A percentile compares a stretch with the other conserved stretches of the same genome.
Evolutionary conservation across 2,113 vertebrate species (phyloP).

Genomic region (Regulus satrapa): DNA sequence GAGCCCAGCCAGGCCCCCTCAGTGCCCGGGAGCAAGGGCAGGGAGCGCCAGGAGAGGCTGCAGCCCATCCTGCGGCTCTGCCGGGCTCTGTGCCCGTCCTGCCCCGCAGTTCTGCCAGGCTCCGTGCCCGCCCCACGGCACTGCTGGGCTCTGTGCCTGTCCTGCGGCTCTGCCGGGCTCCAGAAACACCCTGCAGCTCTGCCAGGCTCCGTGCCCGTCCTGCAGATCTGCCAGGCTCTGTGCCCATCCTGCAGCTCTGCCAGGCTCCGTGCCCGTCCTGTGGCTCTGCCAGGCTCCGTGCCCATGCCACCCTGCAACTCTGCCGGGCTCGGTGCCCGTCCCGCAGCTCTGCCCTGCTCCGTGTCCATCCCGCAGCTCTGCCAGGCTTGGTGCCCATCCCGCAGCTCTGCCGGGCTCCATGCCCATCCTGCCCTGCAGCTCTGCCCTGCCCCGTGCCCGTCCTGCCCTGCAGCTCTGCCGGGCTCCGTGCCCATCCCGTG

Average conservation of each 20-base stretch:
- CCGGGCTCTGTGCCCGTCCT: background rate
- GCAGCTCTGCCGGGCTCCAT: rapidly evolving
- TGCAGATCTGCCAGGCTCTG: rapidly evolving
- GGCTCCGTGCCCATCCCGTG: background rate
- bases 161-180: background rate
- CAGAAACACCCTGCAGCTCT: background rate
- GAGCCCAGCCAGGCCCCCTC: background rate
- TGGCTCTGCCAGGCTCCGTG: background rate
- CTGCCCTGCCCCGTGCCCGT: background rate
- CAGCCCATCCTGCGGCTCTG: background rate
- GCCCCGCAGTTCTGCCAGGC: background rate
- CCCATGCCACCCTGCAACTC: background rate
- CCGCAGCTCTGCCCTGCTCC: background rate
- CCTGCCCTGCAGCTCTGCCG: background rate
- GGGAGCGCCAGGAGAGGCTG: background rate
- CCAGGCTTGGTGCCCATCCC: background rate
- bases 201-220: background rate
- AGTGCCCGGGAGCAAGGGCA: rapidly evolving
- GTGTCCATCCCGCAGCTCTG: background rate
- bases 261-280: rapidly evolving
- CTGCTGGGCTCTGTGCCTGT: rapidly evolving
- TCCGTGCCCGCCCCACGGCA: background rate
- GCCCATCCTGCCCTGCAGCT: rapidly evolving
- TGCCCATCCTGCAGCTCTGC: background rate
- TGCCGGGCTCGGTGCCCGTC: rapidly evolving